Evolutionary conservation across 2,113 vertebrate genomes (phyloP), one percentile per base, ranked within the genome.

Genomic region (Formicarius rufipectus): DNA sequence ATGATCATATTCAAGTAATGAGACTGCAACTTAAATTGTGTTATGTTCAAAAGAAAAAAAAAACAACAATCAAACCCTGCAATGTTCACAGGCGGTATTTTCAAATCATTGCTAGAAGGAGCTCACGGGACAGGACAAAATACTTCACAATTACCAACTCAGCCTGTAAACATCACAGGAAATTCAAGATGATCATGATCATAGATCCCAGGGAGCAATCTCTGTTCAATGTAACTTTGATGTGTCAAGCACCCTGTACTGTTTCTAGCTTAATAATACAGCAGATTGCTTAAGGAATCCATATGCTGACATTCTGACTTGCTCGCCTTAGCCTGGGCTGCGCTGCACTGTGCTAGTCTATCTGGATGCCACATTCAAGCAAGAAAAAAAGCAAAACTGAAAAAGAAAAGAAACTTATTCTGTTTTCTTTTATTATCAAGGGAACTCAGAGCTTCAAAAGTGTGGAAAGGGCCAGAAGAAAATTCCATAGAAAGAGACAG

Each of bases 261-360:
- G 44, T 64, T 89, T 52, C 88, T 78, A 72, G 55, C 56, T 95
- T 86, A 85, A 93, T 89, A 95, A 87, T 64, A 35, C 39, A 84
- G 55, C 95, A 97, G 95, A 96, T 68, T 95, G 92, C 83, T 94
- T 80, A 85, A 95, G 69, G 79, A 96, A 81, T 84, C 87, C 93
- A 94, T 94, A 93, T 94, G 95, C 92, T 33, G 35, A 90, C 91
- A 93, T 82, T 93, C 86, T 95, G 89, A 92, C 79, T 88, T 1
- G 0, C 67, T 88, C 11, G 31, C 76, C 52, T 78, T 84, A 93
- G 91, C 86, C 76, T 2, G 1, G 53, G 49, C 75, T 92, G 86
- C 4, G 3, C 72, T 86, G 68, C 86, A 95, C 6, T 3, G 90
- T 3, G 8, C 73, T 95, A 79, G 59, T 87, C 45, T 86, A 47